phyloP scores from a whole-genome alignment of 1,140 invertebrate species.

The Zaprionus africanus region DNA sequence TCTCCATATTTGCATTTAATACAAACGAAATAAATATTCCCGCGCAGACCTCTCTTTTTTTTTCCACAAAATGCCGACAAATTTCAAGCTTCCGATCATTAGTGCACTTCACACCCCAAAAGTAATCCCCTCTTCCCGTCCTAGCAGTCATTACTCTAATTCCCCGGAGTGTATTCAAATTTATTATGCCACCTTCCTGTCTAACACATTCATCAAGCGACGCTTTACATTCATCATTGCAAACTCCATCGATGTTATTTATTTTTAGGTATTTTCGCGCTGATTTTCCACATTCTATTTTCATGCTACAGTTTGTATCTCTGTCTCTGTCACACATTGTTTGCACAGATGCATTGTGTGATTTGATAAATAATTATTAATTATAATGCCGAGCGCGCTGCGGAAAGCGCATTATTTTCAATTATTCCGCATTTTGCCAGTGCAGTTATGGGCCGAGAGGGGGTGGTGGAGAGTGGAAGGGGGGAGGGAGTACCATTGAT shows the following conservation, averaged over 20 bases:
- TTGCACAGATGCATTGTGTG: conserved; percentile 57
- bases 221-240: not conserved
- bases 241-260: not conserved
- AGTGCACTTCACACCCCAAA: not conserved
- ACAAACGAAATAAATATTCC: too few relatives aligned
- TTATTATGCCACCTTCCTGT: not conserved
- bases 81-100: not conserved
- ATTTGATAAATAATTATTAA: conserved; percentile 74
- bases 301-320: not conserved
- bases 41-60: too few relatives aligned
- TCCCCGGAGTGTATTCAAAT: not conserved
- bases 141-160: not conserved
- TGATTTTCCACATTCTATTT: conserved; percentile 4
- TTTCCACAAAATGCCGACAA: not conserved
- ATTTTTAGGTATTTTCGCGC: not conserved
- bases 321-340: conserved; percentile 30
- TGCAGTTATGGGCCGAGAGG: too few relatives aligned
- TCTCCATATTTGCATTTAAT: too few relatives aligned
- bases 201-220: not conserved
- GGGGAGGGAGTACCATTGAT: not conserved
- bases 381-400: conserved; percentile 45
- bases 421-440: conserved; percentile 60
- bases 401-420: conserved; percentile 62
- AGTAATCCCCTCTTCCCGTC: too few relatives aligned
- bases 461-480: not conserved